These are phyloP conservation scores for Leptocoma aspasia DNA, from an alignment of 2,113 vertebrate genomes.

Conservation along the genomic window DNA sequence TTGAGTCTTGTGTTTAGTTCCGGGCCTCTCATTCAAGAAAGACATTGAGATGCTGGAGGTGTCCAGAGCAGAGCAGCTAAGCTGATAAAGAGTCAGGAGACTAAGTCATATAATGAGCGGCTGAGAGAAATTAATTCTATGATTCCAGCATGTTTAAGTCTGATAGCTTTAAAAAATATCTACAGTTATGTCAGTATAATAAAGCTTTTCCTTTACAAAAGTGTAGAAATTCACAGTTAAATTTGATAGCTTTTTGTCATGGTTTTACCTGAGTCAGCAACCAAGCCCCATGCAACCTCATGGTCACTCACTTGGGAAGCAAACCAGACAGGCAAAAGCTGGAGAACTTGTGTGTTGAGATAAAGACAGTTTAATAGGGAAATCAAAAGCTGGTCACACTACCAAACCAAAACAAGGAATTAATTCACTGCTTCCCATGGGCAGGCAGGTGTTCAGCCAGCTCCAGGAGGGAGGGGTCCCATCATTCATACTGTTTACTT, in stretches of 20 bases:
- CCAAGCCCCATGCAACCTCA: not conserved
- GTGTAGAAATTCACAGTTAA: not conserved
- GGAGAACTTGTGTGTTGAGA: not conserved
- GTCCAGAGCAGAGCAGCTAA: not conserved
- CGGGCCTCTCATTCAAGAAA: not conserved
- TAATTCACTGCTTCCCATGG: not conserved
- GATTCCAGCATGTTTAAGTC: not conserved
- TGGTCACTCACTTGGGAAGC: not conserved
- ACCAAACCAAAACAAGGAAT: not conserved
- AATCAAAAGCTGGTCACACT: not conserved
- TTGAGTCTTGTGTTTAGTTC: not conserved
- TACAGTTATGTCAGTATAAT: not conserved
- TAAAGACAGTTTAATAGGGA: not conserved
- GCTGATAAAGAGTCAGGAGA: accelerated
- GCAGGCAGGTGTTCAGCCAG: not conserved
- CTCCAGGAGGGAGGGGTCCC: not conserved
- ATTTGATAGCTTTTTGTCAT: not conserved
- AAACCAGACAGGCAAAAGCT: not conserved
- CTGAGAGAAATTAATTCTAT: not conserved
- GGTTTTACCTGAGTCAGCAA: not conserved
- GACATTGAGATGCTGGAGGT: not conserved
- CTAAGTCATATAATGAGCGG: too few relatives aligned
- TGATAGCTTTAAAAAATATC: not conserved
- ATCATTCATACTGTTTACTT: not conserved
- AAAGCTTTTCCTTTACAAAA: not conserved